Conservation (phyloP, 2,113 vertebrate genomes). For the Zootoca vivipara region DNA sequence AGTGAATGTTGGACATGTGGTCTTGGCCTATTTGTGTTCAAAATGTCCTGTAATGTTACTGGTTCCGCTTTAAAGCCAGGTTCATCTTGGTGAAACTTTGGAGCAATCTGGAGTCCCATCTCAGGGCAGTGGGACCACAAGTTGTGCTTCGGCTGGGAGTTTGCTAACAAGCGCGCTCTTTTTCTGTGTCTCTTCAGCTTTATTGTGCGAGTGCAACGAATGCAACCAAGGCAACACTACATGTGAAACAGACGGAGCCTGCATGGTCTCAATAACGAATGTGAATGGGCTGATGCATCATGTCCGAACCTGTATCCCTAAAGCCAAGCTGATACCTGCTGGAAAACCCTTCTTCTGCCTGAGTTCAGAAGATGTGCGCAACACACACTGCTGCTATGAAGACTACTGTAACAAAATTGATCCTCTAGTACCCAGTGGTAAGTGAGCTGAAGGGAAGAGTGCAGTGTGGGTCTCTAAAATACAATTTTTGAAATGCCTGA, state of each 20-base stretch:
- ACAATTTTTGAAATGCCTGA: not conserved
- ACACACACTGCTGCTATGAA: slow-evolving; percentile 95
- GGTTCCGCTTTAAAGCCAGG: not conserved
- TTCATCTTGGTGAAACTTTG: not conserved
- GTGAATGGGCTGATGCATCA: slow-evolving; percentile 85
- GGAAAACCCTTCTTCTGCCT: slow-evolving; percentile 96
- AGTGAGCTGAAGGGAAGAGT: slow-evolving; percentile 39
- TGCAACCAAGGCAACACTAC: slow-evolving; percentile 90
- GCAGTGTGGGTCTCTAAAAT: not conserved
- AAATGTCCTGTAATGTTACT: not conserved
- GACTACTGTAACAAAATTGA: slow-evolving; percentile 98
- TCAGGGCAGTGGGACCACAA: not conserved
- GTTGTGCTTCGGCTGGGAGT: accelerated
- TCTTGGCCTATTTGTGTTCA: slow-evolving; percentile 17
- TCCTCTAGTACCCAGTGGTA: slow-evolving; percentile 89
- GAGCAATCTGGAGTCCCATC: accelerated
- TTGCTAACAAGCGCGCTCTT: not conserved
- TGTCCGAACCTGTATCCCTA: slow-evolving; percentile 88
- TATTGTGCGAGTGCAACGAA: slow-evolving; percentile 90
- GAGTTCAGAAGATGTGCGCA: slow-evolving; percentile 89
- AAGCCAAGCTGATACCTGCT: slow-evolving; percentile 84
- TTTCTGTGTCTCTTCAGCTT: slow-evolving; percentile 71
- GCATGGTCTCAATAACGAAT: slow-evolving; percentile 93
- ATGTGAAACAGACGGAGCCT: slow-evolving; percentile 95
- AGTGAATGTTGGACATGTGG: not conserved